phyloP scores from a whole-genome alignment of 2,888 invertebrate genomes.

The Lepidonotus clava region DNA sequence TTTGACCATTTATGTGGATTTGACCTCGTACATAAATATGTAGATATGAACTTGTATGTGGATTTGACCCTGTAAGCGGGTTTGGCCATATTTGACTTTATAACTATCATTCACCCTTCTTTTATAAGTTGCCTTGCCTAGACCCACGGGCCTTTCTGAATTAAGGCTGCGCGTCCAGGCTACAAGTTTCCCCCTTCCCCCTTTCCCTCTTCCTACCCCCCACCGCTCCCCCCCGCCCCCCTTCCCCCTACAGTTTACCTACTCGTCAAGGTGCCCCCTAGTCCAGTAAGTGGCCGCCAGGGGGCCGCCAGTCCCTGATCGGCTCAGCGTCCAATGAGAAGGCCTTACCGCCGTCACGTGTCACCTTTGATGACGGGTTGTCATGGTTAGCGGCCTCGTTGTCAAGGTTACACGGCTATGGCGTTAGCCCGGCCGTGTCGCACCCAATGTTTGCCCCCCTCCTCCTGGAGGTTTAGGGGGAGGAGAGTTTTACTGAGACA shows the following conservation, averaged over 20 bases:
- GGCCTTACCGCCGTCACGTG: conserved; percentile 44
- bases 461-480: no score
- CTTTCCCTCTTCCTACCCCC: no score
- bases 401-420: conserved; percentile 42
- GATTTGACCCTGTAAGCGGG: no score
- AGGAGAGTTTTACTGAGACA: no score
- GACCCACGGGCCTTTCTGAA: no score
- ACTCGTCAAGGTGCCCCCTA: background rate
- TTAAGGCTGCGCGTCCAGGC: no score
- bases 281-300: background rate
- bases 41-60: background rate
- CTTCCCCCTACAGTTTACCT: background rate
- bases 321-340: conserved; percentile 34
- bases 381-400: conserved; percentile 36
- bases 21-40: background rate
- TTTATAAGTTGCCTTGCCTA: no score
- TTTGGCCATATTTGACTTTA: no score
- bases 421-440: background rate
- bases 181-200: no score
- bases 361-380: conserved; percentile 43
- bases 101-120: no score
- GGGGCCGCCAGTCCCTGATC: background rate
- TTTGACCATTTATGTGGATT: background rate
- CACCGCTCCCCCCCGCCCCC: no score
- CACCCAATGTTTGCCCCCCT: no score